A percentile compares a stretch with the other conserved stretches of the same genome.
phyloP scores from a whole-genome alignment of 1,140 invertebrate species.

The Teleopsis dalmanni region DNA sequence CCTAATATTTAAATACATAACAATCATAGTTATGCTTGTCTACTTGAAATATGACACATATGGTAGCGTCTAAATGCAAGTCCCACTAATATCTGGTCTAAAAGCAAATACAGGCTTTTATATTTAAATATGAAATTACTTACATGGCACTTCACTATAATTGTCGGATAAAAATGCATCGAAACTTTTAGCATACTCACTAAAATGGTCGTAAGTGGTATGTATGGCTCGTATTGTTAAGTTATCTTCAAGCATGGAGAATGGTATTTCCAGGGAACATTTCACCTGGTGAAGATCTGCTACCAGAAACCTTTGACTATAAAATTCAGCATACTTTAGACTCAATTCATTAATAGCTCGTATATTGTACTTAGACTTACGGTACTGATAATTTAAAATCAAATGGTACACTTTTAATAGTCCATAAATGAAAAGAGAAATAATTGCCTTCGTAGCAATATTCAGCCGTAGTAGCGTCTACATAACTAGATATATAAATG shows the following conservation, averaged over 20 bases:
- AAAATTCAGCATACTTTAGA: neutral
- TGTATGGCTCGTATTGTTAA: conserved; percentile 31
- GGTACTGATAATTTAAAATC: conserved; percentile 21
- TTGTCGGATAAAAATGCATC: too few species aligned
- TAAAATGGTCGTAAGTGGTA: conserved; percentile 22
- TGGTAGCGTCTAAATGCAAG: too few species aligned
- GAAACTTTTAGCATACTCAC: conserved; percentile 31
- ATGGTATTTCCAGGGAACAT: conserved; percentile 21
- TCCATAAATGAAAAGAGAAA: conserved; percentile 31
- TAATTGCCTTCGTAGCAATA: conserved; percentile 17
- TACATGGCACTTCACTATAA: too few species aligned
- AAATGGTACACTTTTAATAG: conserved; percentile 26
- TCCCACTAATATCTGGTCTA: too few species aligned
- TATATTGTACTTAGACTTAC: neutral
- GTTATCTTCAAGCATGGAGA: conserved; percentile 21
- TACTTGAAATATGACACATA: too few species aligned
- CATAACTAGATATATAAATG: conserved; percentile 11
- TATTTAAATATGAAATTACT: too few species aligned
- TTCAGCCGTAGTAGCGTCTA: conserved; percentile 16
- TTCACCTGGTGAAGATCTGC: conserved; percentile 13
- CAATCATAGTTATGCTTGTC: too few species aligned
- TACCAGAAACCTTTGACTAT: conserved; percentile 21
- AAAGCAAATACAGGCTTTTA: too few species aligned
- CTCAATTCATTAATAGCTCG: neutral
- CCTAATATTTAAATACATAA: too few species aligned